Evolutionary conservation across 2,797 vertebrate species (phyloP).

Genomic region (Gephyroberyx darwinii): DNA sequence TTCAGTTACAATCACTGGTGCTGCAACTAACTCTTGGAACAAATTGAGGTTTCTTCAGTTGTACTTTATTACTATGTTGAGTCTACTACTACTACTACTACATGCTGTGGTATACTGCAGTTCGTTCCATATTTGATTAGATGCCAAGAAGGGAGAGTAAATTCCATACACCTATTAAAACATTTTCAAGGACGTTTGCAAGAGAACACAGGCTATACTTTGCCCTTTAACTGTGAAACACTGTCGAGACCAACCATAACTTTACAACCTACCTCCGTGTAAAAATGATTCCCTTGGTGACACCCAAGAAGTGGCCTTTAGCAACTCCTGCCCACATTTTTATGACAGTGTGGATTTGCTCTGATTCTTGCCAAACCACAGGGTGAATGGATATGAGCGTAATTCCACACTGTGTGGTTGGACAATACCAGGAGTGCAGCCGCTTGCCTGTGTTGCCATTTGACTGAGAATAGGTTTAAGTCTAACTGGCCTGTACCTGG

Average conservation of each 20-base stretch:
- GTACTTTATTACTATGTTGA: too few relatives aligned
- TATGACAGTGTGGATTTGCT: slow-evolving; percentile 54
- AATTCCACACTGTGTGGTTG: slow-evolving; percentile 79
- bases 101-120: not conserved
- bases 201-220: not conserved
- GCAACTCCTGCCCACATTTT: slow-evolving; percentile 33
- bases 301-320: slow-evolving; percentile 14
- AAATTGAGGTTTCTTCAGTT: not conserved
- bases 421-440: slow-evolving; percentile 76
- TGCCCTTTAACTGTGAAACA: slow-evolving; percentile 2
- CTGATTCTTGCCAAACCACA: slow-evolving; percentile 61
- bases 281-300: slow-evolving; percentile 17
- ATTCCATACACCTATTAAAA: not conserved
- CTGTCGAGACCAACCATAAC: not conserved
- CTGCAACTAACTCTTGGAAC: not conserved
- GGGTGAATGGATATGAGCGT: slow-evolving; percentile 72
- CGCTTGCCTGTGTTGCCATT: slow-evolving; percentile 53
- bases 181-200: too few relatives aligned
- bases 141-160: not conserved
- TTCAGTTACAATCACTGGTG: not conserved
- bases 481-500: slow-evolving; percentile 53
- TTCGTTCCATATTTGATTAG: slow-evolving; percentile 22
- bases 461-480: slow-evolving; percentile 63
- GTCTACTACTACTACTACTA: not conserved
- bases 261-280: slow-evolving; percentile 3